These are phyloP conservation scores for Octopus sinensis DNA, from an alignment of 1,140 invertebrate species.

Conservation along the genomic window DNA sequence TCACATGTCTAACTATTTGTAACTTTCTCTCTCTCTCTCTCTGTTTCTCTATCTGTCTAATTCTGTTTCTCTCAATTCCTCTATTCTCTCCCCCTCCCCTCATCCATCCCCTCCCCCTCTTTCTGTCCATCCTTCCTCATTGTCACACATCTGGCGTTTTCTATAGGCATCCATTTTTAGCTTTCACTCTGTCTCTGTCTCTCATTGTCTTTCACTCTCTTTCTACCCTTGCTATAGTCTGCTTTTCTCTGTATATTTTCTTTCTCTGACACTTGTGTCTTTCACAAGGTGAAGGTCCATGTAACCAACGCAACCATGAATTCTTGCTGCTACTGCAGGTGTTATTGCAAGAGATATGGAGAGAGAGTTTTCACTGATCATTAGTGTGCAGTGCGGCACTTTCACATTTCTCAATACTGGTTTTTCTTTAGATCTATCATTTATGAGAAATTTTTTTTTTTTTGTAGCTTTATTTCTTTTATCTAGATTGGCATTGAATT, in stretches of 20 bases:
- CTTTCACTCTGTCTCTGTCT: not conserved
- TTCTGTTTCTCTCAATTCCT: not conserved
- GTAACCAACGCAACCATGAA: no score
- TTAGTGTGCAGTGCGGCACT: no score
- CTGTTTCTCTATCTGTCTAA: not conserved
- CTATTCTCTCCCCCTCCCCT: not conserved
- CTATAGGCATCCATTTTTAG: not conserved
- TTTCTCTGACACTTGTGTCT: not conserved
- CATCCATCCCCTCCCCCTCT: not conserved
- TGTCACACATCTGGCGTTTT: not conserved
- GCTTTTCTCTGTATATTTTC: not conserved
- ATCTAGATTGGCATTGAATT: no score
- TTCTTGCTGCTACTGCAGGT: no score
- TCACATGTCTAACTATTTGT: not conserved
- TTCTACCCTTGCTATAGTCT: not conserved
- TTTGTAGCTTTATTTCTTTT: no score
- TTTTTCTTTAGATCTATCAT: no score
- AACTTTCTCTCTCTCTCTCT: not conserved
- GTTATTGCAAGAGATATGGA: no score
- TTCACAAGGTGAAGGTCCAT: no score
- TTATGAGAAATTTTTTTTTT: no score
- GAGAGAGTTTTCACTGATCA: no score
- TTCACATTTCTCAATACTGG: no score
- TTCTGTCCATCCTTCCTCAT: not conserved
- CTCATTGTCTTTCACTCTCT: not conserved